These are phyloP conservation scores for Ophion obscuratus DNA, from an alignment of 2,888 invertebrate species.

Conservation along the genomic window DNA sequence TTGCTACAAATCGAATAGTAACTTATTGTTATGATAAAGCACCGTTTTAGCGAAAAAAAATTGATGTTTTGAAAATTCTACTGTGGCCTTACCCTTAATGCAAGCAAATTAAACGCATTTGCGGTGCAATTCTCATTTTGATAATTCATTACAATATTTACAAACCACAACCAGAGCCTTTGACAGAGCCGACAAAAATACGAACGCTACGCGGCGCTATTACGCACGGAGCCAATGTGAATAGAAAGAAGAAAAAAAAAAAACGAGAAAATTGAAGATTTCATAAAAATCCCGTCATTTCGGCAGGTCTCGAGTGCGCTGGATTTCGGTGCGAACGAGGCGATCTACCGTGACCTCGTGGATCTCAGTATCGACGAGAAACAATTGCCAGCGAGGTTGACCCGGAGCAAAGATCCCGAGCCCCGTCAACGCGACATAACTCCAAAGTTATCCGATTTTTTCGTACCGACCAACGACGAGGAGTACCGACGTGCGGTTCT, in stretches of 20 bases:
- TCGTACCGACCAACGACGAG: constrained; percentile 73
- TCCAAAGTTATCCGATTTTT: constrained; percentile 78
- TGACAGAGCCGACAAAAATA: too few species aligned
- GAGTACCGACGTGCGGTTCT: constrained; percentile 74
- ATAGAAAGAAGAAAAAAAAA: background rate
- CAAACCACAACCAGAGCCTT: too few species aligned
- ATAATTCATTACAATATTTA: too few species aligned
- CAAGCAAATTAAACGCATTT: too few species aligned
- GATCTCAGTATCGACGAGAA: constrained; percentile 77
- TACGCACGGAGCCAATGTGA: background rate
- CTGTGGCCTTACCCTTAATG: too few species aligned
- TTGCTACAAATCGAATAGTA: too few species aligned
- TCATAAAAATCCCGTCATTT: constrained; percentile 6
- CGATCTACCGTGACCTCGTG: constrained; percentile 78
- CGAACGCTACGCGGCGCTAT: too few species aligned
- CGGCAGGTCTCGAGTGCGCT: constrained; percentile 76
- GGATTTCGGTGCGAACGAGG: constrained; percentile 77
- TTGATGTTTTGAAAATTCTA: too few species aligned
- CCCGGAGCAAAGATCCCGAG: constrained; percentile 79
- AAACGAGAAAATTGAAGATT: background rate
- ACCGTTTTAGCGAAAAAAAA: too few species aligned
- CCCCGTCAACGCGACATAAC: constrained; percentile 76
- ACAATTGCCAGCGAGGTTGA: constrained; percentile 75
- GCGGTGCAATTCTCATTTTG: too few species aligned
- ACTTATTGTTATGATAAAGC: too few species aligned